Evolutionary conservation across 2,113 vertebrate species (phyloP).

Genomic region (Leptocoma aspasia): DNA sequence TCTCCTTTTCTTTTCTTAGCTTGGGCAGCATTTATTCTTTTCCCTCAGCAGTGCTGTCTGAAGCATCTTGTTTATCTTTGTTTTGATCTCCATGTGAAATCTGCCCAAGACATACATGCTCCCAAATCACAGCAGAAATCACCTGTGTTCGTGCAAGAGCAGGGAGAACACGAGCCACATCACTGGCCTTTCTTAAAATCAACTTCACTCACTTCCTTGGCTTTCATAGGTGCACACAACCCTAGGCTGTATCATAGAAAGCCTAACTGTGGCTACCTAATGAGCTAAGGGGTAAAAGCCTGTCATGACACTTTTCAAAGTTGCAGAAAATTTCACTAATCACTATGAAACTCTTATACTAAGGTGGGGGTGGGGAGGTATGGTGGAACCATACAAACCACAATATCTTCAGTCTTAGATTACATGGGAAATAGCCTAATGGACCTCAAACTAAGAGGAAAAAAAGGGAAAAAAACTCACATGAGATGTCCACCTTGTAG

Average conservation of each 20-base stretch:
- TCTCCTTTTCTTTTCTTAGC: not conserved
- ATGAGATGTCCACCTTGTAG: not conserved
- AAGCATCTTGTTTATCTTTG: not conserved
- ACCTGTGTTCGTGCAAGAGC: not conserved
- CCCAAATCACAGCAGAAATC: not conserved
- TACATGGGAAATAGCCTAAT: not conserved
- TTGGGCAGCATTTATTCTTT: not conserved
- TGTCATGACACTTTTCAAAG: not conserved
- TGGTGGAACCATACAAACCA: not conserved
- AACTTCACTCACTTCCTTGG: not conserved
- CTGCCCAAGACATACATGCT: not conserved
- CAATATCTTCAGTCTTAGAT: not conserved
- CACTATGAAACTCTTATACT: not conserved
- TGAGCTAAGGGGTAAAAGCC: not conserved
- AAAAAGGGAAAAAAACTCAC: not conserved
- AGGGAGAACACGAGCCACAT: not conserved
- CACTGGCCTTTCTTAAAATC: not conserved
- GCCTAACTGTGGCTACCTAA: not conserved
- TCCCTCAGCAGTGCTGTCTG: not conserved
- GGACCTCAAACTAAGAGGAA: not conserved
- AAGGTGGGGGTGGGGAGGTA: rapidly evolving
- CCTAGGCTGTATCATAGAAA: not conserved
- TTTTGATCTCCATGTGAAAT: not conserved
- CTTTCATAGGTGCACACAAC: not conserved
- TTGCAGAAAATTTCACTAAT: not conserved